These are phyloP conservation scores for Idaea dimidiata DNA, from an alignment of 2,888 invertebrate species.

Conservation along the genomic window DNA sequence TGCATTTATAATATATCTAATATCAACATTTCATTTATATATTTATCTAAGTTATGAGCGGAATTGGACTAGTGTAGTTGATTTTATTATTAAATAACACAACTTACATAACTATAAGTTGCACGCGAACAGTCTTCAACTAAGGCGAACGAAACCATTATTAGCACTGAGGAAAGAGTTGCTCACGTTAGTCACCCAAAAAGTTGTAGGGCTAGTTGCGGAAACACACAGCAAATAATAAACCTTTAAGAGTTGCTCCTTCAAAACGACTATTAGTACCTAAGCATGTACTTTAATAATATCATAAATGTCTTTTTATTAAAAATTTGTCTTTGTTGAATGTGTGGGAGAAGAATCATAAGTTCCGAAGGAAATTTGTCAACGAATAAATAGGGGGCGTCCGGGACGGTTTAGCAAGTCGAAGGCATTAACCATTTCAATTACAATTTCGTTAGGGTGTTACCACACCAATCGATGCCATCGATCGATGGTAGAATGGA, in stretches of 20 bases:
- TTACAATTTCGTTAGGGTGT: no score
- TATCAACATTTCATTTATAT: conserved; percentile 2
- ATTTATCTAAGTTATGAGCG: background rate
- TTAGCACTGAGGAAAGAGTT: background rate
- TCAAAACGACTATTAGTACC: background rate
- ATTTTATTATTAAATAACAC: conserved; percentile 1
- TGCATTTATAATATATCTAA: background rate
- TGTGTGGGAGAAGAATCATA: background rate
- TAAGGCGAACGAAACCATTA: conserved; percentile 1
- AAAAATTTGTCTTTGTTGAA: background rate
- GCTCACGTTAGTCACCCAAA: no score
- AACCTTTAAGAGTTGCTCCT: background rate
- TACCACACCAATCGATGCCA: no score
- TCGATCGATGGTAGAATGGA: no score
- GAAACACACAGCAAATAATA: no score
- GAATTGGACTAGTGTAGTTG: background rate
- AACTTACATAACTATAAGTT: background rate
- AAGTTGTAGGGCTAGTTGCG: no score
- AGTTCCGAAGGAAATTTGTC: no score
- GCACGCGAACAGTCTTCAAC: conserved; percentile 3
- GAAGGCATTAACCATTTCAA: no score
- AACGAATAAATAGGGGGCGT: no score
- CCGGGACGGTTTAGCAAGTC: no score
- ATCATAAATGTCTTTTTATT: background rate
- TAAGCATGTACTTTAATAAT: background rate